Conservation (phyloP, 2,113 vertebrate species). For the Euleptes europaea region DNA sequence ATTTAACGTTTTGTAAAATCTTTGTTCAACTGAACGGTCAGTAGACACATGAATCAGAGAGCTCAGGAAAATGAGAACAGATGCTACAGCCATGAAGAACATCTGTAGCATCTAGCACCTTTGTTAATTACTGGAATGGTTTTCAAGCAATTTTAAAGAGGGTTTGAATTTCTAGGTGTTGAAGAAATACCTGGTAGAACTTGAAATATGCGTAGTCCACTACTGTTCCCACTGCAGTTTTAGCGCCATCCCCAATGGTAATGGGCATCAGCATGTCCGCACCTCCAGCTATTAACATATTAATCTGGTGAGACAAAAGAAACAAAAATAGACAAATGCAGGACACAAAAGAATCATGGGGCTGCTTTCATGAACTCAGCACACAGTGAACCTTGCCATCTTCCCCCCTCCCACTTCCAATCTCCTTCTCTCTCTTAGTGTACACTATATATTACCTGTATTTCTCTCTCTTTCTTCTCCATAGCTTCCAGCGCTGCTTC, state of each 20-base stretch:
- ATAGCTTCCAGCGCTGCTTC: too few species aligned
- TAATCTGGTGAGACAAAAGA: conserved; percentile 66
- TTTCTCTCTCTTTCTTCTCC: too few species aligned
- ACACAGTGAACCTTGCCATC: neutral
- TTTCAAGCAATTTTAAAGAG: neutral
- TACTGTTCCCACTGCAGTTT: conserved; percentile 74
- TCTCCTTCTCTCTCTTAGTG: too few species aligned
- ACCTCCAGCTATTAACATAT: conserved; percentile 73
- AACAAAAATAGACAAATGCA: neutral
- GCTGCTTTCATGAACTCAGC: neutral
- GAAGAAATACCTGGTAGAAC: conserved; percentile 78
- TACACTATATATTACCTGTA: too few species aligned
- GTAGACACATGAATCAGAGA: neutral
- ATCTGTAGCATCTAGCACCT: neutral
- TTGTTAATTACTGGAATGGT: neutral
- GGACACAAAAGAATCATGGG: neutral
- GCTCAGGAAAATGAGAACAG: neutral
- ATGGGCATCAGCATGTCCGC: conserved; percentile 82
- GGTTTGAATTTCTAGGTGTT: neutral
- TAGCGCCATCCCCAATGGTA: conserved; percentile 57
- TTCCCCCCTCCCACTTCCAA: too few species aligned
- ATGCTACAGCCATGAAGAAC: neutral
- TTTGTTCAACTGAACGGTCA: neutral
- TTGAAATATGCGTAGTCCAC: conserved; percentile 80
- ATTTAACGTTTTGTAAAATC: neutral